Evolutionary conservation across 2,888 invertebrate species (phyloP), one percentile per base, ranked within the genome.

Genomic region (Dusona sp.): DNA sequence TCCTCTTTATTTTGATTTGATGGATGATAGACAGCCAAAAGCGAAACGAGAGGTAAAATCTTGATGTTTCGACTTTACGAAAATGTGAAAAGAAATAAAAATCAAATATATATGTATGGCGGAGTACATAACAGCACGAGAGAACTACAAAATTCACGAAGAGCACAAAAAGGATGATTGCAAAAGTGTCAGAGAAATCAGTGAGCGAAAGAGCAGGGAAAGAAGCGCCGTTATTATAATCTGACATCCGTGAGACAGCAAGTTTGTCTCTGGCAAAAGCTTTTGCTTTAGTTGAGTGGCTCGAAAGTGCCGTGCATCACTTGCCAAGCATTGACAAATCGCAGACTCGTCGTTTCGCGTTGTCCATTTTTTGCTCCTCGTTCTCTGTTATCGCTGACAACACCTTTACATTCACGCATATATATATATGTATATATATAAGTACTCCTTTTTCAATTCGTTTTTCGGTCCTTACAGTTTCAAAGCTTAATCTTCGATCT

Each of bases 191-290:
- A 45, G 64, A 42, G 38, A 74, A 65, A 64, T 67, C 48, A 65
- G 74, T 25, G 80, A 78, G n/a, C 45, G 65, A 42, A 72, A 67
- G 65, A 72, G 25, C 8, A n/a, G 45, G 72, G 42, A 48, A 68
- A 48, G 13, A 79, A 74, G 42, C 25, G 45, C 67, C 48, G 57
- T 88, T 88, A 87, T 88, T 87, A 88, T 90, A 90, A 90, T 90
- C 89, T 84, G 89, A 90, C 90, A 79, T 88, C 81, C 75, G 87
- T 84, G 88, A 88, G 90, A 90, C 90, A 89, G 88, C 81, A 87
- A 86, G 36, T 80, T 80, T 83, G 86, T 72, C 67, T 83, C 77
- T 80, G 33, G 54, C 73, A 72, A 51, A 67, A 81, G 85, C 88
- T 87, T 83, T 77, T 84, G 82, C 83, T 65, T 45, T 79, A 75